Base-by-base conservation (phyloP, 2,888 invertebrate genomes). In the Zelleria hepariella region DNA sequence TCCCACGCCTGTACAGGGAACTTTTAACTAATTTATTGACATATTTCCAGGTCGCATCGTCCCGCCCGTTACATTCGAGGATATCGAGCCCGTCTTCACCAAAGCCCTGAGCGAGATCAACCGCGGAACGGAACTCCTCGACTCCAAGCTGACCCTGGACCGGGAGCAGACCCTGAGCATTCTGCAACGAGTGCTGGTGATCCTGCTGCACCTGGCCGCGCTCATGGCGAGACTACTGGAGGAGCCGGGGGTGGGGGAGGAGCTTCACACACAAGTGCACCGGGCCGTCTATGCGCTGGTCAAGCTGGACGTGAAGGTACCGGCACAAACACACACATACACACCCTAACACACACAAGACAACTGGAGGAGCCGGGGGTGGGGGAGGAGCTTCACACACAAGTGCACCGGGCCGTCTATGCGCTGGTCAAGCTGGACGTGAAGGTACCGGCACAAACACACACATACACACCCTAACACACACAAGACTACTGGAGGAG, bases 151-250 rank as follows among this genome's bases (percentile, higher is more conserved):
- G 57, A 90, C 90, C 74, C 91, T 90, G 65, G 93, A 94, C 70
- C 86, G 93, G 32, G 96, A 97, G 75, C 89, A 92, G 65, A 92
- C 93, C 0, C 75, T 91, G 51, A 82, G 86, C 49, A 93, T 95
- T 63, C 89, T 97, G 62, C 96, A 96, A 72, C 91, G 96, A 66
- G 94, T 96, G 58, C 89, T 97, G 65, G 93, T 96, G 56, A 96
- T 97, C 70, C 94, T 96, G 1, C 86, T 98, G 67, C 96, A 97
- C 75, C 86, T 96, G 62, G 94, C 94, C 5, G 95, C 94, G 68
- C 81, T 96, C 58, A 86, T 96, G 75, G 93, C 95, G 8, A 89
- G 92, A 55, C 76, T 93, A 62, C 77, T 93, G 58, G 92, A 92
- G 18, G 90, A 92, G 58, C 90, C 91, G 0, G 89, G 82, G 2